phyloP scores from a whole-genome alignment of 2,113 vertebrate genomes.

The Myotis brandtii region DNA sequence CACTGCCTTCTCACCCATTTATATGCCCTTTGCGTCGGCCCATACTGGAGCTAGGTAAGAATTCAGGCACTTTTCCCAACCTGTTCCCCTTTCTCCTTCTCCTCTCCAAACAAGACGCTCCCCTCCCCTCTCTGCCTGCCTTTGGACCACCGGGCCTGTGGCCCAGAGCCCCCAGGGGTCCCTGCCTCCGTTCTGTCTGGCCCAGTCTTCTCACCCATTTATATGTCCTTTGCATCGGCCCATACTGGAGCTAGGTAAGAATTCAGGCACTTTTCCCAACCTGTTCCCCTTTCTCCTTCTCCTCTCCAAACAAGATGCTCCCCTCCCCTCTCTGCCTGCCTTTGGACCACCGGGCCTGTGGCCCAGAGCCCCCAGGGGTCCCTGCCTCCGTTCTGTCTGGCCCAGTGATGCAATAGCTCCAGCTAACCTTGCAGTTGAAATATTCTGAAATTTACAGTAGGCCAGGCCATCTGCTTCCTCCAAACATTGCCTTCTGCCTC shows the following conservation, averaged over 20 bases:
- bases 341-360: not conserved
- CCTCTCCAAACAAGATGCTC: not conserved
- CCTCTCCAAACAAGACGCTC: not conserved
- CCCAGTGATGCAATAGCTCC: slow-evolving; percentile 45
- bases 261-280: not conserved
- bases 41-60: not conserved
- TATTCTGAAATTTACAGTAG: slow-evolving; percentile 11
- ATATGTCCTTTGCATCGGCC: accelerated
- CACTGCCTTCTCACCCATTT: not conserved
- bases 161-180: not conserved
- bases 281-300: too few species aligned
- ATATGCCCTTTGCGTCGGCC: accelerated
- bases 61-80: not conserved
- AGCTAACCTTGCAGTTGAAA: slow-evolving; percentile 50
- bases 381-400: not conserved
- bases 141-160: not conserved
- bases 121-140: not conserved
- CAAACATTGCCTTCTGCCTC: not conserved
- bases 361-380: not conserved
- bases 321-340: not conserved
- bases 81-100: too few species aligned
- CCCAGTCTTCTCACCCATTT: not conserved
- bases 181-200: not conserved
- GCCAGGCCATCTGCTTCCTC: slow-evolving; percentile 72
- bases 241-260: not conserved